A percentile compares a stretch with the other conserved stretches of the same genome.
Evolutionary conservation across 1,140 invertebrate genomes (phyloP).

Genomic region (Pantala flavescens): DNA sequence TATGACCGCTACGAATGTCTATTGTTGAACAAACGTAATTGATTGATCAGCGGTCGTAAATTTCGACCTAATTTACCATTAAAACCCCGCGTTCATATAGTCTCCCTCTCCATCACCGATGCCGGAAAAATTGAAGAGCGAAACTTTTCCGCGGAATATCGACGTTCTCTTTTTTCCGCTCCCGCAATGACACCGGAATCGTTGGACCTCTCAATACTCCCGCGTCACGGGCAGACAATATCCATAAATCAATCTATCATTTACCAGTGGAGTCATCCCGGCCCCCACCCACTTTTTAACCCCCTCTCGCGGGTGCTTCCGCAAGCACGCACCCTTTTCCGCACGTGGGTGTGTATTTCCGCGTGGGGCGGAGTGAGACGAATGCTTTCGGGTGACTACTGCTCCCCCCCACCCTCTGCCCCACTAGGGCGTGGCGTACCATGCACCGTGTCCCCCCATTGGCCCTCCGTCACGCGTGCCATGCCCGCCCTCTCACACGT

Average conservation of each 20-base stretch:
- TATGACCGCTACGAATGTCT: background rate
- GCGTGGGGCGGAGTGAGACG: background rate
- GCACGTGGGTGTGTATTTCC: background rate
- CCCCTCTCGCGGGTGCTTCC: no score
- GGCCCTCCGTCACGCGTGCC: background rate
- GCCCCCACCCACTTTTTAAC: no score
- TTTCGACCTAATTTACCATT: background rate
- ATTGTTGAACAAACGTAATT: background rate
- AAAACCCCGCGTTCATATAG: background rate
- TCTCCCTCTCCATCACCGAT: no score
- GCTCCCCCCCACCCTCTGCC: background rate
- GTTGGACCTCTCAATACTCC: background rate
- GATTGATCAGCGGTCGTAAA: background rate
- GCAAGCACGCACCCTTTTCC: background rate
- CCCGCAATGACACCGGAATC: background rate
- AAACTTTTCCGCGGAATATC: background rate
- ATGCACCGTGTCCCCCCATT: background rate
- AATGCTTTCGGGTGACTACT: background rate
- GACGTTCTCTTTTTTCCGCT: background rate
- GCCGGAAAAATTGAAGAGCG: no score
- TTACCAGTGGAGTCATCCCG: background rate
- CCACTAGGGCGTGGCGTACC: background rate
- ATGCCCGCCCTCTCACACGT: background rate
- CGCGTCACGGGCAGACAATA: background rate
- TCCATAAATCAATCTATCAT: conserved; percentile 10